These are phyloP conservation scores for Neopelma chrysocephalum DNA, from an alignment of 2,797 vertebrate genomes.

Conservation along the genomic window DNA sequence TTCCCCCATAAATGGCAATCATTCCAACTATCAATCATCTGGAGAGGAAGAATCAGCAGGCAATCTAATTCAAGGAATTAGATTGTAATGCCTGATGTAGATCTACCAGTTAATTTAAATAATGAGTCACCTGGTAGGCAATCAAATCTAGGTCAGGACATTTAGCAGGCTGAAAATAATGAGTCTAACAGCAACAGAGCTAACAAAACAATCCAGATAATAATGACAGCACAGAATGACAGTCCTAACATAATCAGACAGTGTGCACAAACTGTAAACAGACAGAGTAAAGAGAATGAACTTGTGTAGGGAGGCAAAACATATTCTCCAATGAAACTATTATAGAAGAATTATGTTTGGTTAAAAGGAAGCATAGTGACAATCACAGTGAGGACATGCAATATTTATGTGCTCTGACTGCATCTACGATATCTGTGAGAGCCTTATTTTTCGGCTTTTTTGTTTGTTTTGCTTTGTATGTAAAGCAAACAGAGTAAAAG, in stretches of 20 bases:
- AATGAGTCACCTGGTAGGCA: conserved; percentile 70
- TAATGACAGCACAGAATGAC: conserved; percentile 62
- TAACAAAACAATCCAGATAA: conserved; percentile 66
- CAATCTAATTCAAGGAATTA: conserved; percentile 65
- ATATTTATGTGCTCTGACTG: conserved; percentile 41
- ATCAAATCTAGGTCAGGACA: conserved; percentile 73
- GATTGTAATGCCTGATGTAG: conserved; percentile 61
- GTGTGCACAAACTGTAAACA: conserved; percentile 49
- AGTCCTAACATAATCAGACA: conserved; percentile 58
- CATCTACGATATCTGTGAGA: not conserved
- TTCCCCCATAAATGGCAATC: conserved; percentile 2
- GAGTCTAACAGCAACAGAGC: conserved; percentile 58
- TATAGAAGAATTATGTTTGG: conserved; percentile 51
- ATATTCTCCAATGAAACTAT: conserved; percentile 59
- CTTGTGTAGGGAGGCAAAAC: conserved; percentile 36
- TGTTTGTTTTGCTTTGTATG: not conserved
- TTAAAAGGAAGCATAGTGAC: conserved; percentile 51
- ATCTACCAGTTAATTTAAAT: conserved; percentile 69
- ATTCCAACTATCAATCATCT: conserved; percentile 54
- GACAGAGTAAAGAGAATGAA: conserved; percentile 55
- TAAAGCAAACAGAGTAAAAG: not conserved
- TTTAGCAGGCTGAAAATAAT: conserved; percentile 70
- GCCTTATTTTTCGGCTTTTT: not conserved
- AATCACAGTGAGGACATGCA: conserved; percentile 40
- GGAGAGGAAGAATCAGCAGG: conserved; percentile 58